Evolutionary conservation across 1,140 invertebrate species (phyloP).

Genomic region (Argopecten irradians): DNA sequence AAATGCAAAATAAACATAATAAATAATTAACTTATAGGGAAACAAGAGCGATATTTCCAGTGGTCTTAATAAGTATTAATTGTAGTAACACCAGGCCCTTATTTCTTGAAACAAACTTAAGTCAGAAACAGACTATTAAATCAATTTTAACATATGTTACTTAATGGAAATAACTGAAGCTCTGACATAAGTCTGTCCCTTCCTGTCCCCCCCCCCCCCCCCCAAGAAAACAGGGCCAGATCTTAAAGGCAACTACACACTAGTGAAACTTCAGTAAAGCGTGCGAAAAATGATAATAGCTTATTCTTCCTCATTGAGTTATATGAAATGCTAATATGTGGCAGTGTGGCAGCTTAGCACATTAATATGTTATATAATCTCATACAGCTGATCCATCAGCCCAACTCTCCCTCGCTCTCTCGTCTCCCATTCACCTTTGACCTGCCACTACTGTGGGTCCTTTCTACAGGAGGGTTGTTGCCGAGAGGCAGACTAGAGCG

Average conservation of each 20-base stretch:
- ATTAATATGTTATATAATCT: background rate
- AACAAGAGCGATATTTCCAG: no score
- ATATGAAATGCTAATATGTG: background rate
- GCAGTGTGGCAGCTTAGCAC: background rate
- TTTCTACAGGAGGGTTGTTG: background rate
- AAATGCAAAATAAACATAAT: no score
- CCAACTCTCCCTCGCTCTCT: background rate
- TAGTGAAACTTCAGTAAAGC: background rate
- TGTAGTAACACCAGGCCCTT: no score
- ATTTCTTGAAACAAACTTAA: background rate
- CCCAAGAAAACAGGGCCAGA: background rate
- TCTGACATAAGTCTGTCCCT: no score
- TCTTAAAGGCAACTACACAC: background rate
- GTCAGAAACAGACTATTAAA: background rate
- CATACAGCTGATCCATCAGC: background rate
- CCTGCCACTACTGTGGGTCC: background rate
- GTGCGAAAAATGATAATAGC: background rate
- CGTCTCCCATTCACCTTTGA: background rate
- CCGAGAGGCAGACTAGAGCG: slow-evolving; percentile 51
- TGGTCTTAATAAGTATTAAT: no score
- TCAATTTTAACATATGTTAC: background rate
- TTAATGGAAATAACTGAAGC: background rate
- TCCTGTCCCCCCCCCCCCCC: no score
- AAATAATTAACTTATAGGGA: no score
- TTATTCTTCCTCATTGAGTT: background rate